phyloP scores from a whole-genome alignment of 2,888 invertebrate genomes.

The Orthonychiurus folsomi region DNA sequence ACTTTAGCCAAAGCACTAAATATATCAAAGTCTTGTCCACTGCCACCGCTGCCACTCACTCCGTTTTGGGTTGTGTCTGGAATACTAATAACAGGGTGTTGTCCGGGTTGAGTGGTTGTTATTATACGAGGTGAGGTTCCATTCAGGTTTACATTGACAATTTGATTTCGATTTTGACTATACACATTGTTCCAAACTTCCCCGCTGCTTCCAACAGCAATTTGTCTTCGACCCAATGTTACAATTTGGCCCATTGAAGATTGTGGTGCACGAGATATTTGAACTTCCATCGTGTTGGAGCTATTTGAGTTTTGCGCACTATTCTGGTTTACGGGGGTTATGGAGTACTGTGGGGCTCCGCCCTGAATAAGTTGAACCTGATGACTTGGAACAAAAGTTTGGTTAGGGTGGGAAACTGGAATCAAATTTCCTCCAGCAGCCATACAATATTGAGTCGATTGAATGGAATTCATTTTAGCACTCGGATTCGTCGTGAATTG shows the following conservation, averaged over 20 bases:
- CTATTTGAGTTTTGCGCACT: not conserved
- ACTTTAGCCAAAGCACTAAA: slow-evolving; percentile 31
- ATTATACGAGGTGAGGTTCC: slow-evolving; percentile 36
- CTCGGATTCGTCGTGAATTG: not conserved
- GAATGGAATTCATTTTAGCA: not conserved
- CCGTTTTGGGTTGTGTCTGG: slow-evolving; percentile 39
- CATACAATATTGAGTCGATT: not conserved
- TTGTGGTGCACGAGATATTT: slow-evolving; percentile 4
- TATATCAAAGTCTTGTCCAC: slow-evolving; percentile 32
- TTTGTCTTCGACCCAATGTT: slow-evolving; percentile 11
- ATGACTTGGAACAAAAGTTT: not conserved
- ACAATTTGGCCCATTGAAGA: slow-evolving; percentile 9
- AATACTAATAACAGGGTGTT: slow-evolving; percentile 39
- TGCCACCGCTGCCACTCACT: slow-evolving; percentile 17
- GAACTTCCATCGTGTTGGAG: not conserved
- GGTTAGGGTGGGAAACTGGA: not conserved
- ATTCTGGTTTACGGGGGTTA: slow-evolving; percentile 6
- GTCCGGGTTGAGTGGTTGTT: slow-evolving; percentile 38
- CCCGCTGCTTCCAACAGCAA: too few relatives aligned
- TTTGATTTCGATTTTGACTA: slow-evolving; percentile 21
- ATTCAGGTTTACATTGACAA: slow-evolving; percentile 38
- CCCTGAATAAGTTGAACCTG: not conserved
- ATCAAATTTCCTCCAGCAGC: not conserved
- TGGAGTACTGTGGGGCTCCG: not conserved
- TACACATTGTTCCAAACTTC: slow-evolving; percentile 28